These are phyloP conservation scores for Crocidura indochinensis DNA, from an alignment of 2,797 vertebrate genomes.

Conservation along the genomic window DNA sequence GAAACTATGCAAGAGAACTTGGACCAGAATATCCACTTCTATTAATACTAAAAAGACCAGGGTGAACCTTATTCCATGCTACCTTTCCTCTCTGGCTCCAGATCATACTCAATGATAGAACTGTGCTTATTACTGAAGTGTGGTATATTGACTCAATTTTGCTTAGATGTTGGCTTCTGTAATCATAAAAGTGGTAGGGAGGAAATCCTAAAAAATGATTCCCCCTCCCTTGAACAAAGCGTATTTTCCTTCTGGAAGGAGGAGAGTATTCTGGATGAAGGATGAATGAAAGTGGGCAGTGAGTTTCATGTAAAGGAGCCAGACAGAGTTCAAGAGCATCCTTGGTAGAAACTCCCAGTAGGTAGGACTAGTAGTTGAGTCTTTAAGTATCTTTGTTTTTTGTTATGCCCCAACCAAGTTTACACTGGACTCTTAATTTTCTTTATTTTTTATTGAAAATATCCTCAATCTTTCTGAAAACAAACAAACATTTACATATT, in stretches of 20 bases:
- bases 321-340: not conserved
- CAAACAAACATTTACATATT: not conserved
- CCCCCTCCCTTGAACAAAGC: not conserved
- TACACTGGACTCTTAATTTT: not conserved
- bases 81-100: not conserved
- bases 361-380: not conserved
- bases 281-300: not conserved
- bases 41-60: not conserved
- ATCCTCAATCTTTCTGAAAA: slow-evolving; percentile 10
- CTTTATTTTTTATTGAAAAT: slow-evolving; percentile 4
- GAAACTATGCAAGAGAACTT: not conserved
- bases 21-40: not conserved
- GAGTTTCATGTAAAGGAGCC: not conserved
- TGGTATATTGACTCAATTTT: not conserved
- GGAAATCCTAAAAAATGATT: not conserved
- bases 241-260: not conserved
- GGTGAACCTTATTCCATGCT: not conserved
- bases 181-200: not conserved
- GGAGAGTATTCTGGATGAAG: not conserved
- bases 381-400: not conserved
- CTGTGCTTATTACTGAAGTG: not conserved
- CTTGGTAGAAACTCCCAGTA: not conserved
- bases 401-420: not conserved
- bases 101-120: not conserved
- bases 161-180: not conserved